Base-by-base conservation (phyloP, 2,797 vertebrate species). In the Sphenodon punctatus region DNA sequence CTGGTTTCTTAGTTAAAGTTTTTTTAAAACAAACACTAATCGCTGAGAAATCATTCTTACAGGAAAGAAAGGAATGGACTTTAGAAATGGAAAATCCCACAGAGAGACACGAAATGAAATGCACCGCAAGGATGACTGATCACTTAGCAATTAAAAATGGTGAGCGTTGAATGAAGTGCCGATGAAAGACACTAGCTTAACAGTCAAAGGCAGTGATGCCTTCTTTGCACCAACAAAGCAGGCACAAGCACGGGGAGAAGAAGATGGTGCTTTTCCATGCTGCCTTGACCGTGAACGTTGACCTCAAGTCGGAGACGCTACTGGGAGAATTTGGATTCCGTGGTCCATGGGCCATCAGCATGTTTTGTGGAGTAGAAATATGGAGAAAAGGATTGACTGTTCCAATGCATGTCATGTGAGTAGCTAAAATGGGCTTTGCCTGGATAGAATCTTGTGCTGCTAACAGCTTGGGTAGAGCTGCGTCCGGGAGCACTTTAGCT, bases 1-100 rank as follows among this genome's bases (percentile, higher is more conserved):
- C 63, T 85, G 17, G 27, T 14, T 19, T 83, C 66, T 92, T 92
- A 93, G 90, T 92, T 92, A 92, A 83, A 88, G 61, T 13, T 67
- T 20, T 81, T 85, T 90, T 41, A 65, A 80, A 83, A 83, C 70
- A 79, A 89, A 85, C 81, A 39, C 38, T 73, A n/a, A 63, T 83
- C 20, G 22, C 32, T 20, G 55, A 79, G 71, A 1, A 38, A 63
- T 73, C 39, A 75, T 59, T 39, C 68, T 89, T 77, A 55, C 63
- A 67, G 58, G 60, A 81, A 91, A 77, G 39, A n/a, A n/a, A n/a
- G n/a, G 27, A n/a, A 36, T 88, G 71, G 89, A 82, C 82, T 86
- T 91, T 91, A 88, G 87, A 90, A 87, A 49, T 9, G 0, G 32
- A 55, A 61, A 87, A 86, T 73, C 85, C 89, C 56, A 68, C 71